A percentile compares a stretch with the other conserved stretches of the same genome.
phyloP scores from a whole-genome alignment of 2,888 invertebrate genomes.

The Automeris io region DNA sequence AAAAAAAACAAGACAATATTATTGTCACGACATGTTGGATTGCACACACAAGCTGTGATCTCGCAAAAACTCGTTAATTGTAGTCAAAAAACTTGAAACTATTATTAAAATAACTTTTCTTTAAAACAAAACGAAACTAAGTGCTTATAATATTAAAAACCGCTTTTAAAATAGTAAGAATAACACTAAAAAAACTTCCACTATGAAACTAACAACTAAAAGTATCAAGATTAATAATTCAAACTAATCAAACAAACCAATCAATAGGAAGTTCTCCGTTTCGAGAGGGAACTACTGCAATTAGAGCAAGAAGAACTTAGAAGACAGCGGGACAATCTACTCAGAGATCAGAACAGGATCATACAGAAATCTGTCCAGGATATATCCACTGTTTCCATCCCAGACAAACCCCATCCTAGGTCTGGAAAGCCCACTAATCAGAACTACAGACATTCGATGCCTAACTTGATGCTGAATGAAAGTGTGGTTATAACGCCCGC shows the following conservation, averaged over 20 bases:
- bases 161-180: too few species aligned
- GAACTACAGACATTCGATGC: conserved; percentile 69
- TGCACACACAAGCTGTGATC: too few species aligned
- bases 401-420: conserved; percentile 46
- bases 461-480: conserved; percentile 60
- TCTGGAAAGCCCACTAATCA: conserved; percentile 32
- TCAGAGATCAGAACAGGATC: conserved; percentile 80
- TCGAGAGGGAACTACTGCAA: conserved; percentile 86
- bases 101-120: too few species aligned
- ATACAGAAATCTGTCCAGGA: conserved; percentile 81
- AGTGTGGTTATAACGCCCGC: conserved; percentile 34
- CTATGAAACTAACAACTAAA: background rate
- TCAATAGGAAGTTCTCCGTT: conserved; percentile 83
- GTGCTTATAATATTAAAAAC: too few species aligned
- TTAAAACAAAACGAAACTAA: too few species aligned
- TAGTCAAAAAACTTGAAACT: too few species aligned
- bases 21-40: too few species aligned
- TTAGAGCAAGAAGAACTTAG: conserved; percentile 86
- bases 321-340: conserved; percentile 83
- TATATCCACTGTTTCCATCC: conserved; percentile 55
- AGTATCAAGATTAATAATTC: background rate
- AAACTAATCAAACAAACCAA: conserved; percentile 8
- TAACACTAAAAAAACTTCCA: conserved; percentile 1
- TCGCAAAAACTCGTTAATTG: too few species aligned
- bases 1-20: too few species aligned